Percentiles rank a stretch among this genome's conserved stretches.
Evolutionary conservation across 2,888 invertebrate genomes (phyloP).

Genomic region (Noctua pronuba): DNA sequence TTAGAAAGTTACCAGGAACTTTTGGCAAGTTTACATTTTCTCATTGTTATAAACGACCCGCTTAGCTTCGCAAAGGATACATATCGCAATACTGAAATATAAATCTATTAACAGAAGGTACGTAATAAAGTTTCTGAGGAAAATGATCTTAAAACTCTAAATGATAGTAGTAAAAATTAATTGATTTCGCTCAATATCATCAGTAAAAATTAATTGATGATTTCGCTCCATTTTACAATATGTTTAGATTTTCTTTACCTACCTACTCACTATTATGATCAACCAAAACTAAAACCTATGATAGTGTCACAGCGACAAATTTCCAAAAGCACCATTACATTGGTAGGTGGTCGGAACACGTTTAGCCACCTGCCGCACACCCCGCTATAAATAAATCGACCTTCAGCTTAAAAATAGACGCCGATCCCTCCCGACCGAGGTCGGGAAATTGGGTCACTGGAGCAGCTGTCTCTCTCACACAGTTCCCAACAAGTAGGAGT

Average conservation of each 20-base stretch:
- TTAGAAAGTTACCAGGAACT: background rate
- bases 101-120: background rate
- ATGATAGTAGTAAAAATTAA: background rate
- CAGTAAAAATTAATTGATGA: background rate
- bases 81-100: background rate
- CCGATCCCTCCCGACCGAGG: slow-evolving; percentile 87
- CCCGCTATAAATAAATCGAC: slow-evolving; percentile 89
- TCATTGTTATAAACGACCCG: background rate
- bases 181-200: too few relatives aligned
- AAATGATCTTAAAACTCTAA: background rate
- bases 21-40: background rate
- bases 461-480: slow-evolving; percentile 76
- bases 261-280: background rate
- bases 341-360: slow-evolving; percentile 65
- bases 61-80: background rate
- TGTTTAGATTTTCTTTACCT: background rate
- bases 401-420: slow-evolving; percentile 90
- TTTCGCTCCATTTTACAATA: background rate
- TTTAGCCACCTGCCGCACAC: slow-evolving; percentile 71
- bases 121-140: background rate
- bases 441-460: slow-evolving; percentile 88
- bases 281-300: slow-evolving; percentile 2
- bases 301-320: slow-evolving; percentile 21
- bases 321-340: slow-evolving; percentile 35
- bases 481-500: slow-evolving; percentile 42